These are phyloP conservation scores for Aphelinus atriplicis DNA, from an alignment of 1,140 invertebrate species.

Conservation along the genomic window DNA sequence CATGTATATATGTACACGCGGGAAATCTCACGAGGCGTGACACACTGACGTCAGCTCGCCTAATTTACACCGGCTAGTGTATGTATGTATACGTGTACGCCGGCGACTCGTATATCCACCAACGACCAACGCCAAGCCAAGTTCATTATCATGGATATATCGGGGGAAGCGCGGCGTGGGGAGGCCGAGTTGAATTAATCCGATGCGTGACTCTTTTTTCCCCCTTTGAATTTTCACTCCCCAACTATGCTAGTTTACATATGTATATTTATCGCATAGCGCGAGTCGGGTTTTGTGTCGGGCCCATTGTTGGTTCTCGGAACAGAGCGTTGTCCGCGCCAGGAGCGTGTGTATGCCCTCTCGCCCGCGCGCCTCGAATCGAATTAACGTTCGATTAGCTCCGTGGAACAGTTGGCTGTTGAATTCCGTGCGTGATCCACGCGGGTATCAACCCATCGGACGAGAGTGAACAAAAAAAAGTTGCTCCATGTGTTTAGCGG, in stretches of 20 bases:
- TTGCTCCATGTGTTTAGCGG: too few species aligned
- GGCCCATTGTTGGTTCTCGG: neutral
- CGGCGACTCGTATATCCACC: too few species aligned
- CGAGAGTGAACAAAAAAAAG: too few species aligned
- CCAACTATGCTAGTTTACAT: neutral
- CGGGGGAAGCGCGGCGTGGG: neutral
- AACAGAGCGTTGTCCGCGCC: neutral
- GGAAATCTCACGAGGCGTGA: slow-evolving; percentile 58
- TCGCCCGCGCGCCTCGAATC: too few species aligned
- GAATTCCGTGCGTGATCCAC: too few species aligned
- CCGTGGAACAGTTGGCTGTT: too few species aligned
- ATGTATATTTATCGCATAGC: neutral
- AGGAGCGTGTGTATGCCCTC: too few species aligned
- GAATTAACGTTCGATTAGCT: too few species aligned
- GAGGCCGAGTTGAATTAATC: slow-evolving; percentile 17
- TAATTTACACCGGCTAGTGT: slow-evolving; percentile 24
- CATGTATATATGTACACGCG: neutral
- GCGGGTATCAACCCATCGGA: too few species aligned
- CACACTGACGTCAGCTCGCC: slow-evolving; percentile 62
- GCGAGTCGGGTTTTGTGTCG: neutral
- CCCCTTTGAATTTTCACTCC: neutral
- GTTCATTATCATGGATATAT: slow-evolving; percentile 16
- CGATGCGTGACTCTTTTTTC: neutral
- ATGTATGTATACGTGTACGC: too few species aligned
- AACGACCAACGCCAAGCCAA: neutral